Base-by-base conservation (phyloP, 2,113 vertebrate genomes). In the Hyaena hyaena region DNA sequence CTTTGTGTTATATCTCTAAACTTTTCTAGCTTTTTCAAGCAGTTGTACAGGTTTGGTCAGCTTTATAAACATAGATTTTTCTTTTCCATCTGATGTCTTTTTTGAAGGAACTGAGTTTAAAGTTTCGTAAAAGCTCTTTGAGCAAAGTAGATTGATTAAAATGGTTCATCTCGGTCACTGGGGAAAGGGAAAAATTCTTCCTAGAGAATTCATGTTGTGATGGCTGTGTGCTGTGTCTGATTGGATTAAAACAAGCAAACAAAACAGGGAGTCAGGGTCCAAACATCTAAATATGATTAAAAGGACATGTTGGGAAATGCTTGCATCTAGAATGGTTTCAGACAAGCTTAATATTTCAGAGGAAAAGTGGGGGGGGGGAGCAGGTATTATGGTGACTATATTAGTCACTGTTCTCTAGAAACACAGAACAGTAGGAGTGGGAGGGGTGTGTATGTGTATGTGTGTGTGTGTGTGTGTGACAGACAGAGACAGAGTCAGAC, bases 61-160 rank as follows among this genome's bases (percentile, higher is more conserved):
- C 65, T 94, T 89, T 89, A 53, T 63, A 89, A 95, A 76, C n/a
- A 14, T 35, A 89, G 31, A 33, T 50, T 81, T 73, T 94, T 45
- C 63, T 65, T 82, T 83, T 33, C 1, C 9, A 10, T 14, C 48
- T 7, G n/a, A 76, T 55, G 63, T 55, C n/a, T 66, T 39, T 73
- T 33, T 53, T 66, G 86, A 74, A 66, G 10, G 26, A 43, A 66
- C 55, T 83, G 77, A 5, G 15, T 66, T 74, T 89, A 74, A 90
- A 95, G 80, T 26, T 74, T 74, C 43, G 76, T 68, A 31, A 77
- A 77, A 84, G 58, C 5, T 31, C 11, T 15, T 39, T 77, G 26
- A 53, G 19, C 83, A 35, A 84, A 68, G 28, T 48, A 45, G 24
- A 5, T 58, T 48, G 31, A 66, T 58, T 43, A 45, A 95, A 84